Conservation (phyloP, 1,140 invertebrate species). For the Lepidurus apus region DNA sequence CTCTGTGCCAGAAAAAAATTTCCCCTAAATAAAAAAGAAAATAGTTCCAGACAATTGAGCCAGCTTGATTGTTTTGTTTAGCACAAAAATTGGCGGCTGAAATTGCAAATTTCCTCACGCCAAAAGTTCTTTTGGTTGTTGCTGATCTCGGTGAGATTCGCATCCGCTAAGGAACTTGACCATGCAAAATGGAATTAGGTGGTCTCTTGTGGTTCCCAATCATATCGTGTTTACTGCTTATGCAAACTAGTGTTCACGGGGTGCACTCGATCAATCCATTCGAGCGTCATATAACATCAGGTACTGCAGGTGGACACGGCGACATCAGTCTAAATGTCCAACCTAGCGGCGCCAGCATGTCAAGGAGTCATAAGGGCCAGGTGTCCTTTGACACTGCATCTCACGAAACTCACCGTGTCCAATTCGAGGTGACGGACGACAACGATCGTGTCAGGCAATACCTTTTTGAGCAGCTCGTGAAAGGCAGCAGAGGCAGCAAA, state of each 20-base stretch:
- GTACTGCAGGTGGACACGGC: not conserved
- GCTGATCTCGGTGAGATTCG: not conserved
- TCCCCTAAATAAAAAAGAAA: too few species aligned
- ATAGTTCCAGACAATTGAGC: too few species aligned
- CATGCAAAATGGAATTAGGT: constrained; percentile 17
- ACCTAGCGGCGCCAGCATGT: not conserved
- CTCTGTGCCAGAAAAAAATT: not conserved
- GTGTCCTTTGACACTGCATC: not conserved
- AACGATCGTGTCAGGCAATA: not conserved
- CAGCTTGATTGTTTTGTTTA: too few species aligned
- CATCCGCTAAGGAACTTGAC: not conserved
- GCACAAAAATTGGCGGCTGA: too few species aligned
- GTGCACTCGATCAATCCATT: not conserved
- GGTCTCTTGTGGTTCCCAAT: not conserved
- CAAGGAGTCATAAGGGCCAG: not conserved
- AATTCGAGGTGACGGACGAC: not conserved
- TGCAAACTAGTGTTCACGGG: not conserved
- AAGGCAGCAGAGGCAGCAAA: not conserved
- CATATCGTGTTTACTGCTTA: constrained; percentile 5
- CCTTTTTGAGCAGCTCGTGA: constrained; percentile 7
- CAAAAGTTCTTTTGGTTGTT: not conserved
- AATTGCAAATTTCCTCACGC: not conserved
- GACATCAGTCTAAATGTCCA: not conserved
- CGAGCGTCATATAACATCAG: not conserved
- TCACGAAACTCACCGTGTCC: not conserved